phyloP scores from a whole-genome alignment of 53 echinoderm and acorn worm genomes.

The Zoroaster sp. region DNA sequence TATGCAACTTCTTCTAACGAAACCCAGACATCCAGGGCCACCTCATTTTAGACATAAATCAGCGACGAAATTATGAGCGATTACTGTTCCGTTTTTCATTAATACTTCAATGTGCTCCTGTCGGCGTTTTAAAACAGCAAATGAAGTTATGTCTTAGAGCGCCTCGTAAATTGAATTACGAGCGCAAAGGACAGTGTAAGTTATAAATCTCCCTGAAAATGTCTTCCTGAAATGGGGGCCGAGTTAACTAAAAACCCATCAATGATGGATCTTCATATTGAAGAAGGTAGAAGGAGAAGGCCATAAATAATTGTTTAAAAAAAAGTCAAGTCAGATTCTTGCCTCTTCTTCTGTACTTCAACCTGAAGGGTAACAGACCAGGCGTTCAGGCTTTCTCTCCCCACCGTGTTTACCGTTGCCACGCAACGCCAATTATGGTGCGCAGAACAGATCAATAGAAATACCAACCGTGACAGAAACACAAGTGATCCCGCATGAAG shows the following conservation, averaged over 20 bases:
- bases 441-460: neutral
- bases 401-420: neutral
- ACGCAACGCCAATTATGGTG: neutral
- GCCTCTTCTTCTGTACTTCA: neutral
- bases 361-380: neutral
- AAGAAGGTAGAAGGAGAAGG: neutral
- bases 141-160: neutral
- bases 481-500: neutral
- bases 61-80: neutral
- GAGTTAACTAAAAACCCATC: neutral
- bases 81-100: neutral
- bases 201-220: neutral
- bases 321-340: too few relatives aligned
- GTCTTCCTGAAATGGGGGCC: neutral
- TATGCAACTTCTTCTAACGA: neutral
- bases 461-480: neutral
- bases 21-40: too few relatives aligned
- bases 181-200: neutral
- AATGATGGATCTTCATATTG: neutral
- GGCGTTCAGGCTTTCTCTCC: neutral
- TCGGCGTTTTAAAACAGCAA: neutral
- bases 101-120: neutral
- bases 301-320: too few relatives aligned
- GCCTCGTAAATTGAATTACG: neutral
- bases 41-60: neutral